Base-by-base conservation (phyloP, 2,888 invertebrate species). In the Ceriagrion tenellum region DNA sequence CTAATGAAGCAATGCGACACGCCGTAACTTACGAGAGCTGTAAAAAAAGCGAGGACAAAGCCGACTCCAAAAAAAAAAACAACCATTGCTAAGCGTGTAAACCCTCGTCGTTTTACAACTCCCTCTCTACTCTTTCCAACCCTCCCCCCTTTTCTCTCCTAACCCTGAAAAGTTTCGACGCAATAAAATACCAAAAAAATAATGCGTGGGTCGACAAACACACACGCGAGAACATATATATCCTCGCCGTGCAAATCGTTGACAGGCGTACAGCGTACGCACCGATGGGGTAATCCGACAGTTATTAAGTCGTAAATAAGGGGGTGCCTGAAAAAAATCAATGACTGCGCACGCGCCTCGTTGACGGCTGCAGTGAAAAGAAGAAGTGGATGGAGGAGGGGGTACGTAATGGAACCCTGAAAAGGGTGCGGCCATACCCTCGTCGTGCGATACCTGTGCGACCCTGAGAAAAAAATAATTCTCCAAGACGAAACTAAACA, bases 301-400 rank as follows among this genome's bases (percentile, higher is more conserved):
- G 81, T 81, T 81, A 81, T 81, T 81, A 81, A 81, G 81, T 81
- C 81, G 81, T 81, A 81, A 81, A 81, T 81, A 35, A 81, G 81
- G 81, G n/a, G 26, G 81, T 16, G 81, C 35, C n/a, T 47, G 47
- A 81, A 81, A 81, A 81, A 81, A 81, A 81, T 81, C 81, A 81
- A 81, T 81, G 81, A 12, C 30, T 4, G 81, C 30, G 35, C 81
- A 81, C 81, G 81, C 81, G 30, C 30, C 30, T 35, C 35, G 16
- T n/a, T 16, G 81, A 26, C 13, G 81, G 26, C 59, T 59, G 59
- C 16, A 59, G 59, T 13, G 81, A 81, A 26, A 26, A 20, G 69
- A 26, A 20, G 69, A 23, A 3, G 69, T 8, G 69, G 26, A 20
- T 69, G 23, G 69, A 69, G n/a, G 26, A 10, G 69, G n/a, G 69